Evolutionary conservation across 1,140 invertebrate species (phyloP), one percentile per base, ranked within the genome.

Genomic region (Panulirus ornatus): DNA sequence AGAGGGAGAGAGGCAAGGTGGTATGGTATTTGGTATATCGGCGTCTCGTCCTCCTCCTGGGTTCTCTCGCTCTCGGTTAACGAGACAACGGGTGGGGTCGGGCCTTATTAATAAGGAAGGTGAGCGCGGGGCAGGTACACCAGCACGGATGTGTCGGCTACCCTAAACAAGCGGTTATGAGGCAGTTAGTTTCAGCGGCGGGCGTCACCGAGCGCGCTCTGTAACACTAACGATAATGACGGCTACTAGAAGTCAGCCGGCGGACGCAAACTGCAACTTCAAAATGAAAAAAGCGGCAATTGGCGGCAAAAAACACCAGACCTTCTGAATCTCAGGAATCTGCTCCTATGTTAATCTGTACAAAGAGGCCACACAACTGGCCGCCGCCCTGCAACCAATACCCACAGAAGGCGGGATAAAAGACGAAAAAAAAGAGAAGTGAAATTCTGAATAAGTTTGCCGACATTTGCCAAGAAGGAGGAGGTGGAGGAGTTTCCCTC

Each of bases 261-360:
- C n/a, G n/a, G 58, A 66, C 58, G 58, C n/a, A 30, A 66, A 66
- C 58, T 66, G 27, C 1, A 66, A 30, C 5, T 66, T 66, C n/a
- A 30, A 6, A 66, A 22, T 66, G 58, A 66, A 30, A 66, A 63
- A 27, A 66, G 27, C 0, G 27, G n/a, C 58, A 8, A 22, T 27
- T 66, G 6, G 8, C 58, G 3, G 22, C 27, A 30, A 30, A 34
- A 66, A 30, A 8, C 22, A 5, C 51, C 54, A 3, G 2, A 27
- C 3, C 54, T n/a, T 27, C 2, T 5, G n/a, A 66, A 66, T 30
- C 58, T 66, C n/a, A 27, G 11, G 58, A 66, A 30, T 66, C 22
- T 66, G 58, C 27, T 66, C n/a, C n/a, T 66, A 66, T 66, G 58
- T 8, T 27, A 66, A 66, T 66, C 58, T 58, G 54, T 58, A 47